Base-by-base conservation (phyloP, 2,113 vertebrate genomes). In the Pontoporia blainvillei region DNA sequence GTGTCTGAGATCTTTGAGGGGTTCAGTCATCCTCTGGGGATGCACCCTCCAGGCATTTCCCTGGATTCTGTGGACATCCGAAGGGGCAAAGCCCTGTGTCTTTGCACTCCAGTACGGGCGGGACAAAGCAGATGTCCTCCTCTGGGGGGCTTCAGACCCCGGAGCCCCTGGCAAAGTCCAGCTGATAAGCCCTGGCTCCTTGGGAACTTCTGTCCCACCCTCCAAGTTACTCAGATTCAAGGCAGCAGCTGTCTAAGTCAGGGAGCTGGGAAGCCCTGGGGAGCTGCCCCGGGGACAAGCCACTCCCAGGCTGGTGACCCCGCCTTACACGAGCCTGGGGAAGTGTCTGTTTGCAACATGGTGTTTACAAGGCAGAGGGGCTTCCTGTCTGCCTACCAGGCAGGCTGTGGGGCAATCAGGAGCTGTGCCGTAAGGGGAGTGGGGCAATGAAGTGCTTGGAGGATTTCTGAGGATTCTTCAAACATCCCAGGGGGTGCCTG, bases 291-390 rank as follows among this genome's bases (percentile, higher is more conserved):
- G 23, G n/a, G 44, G 17, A 36, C 4, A 72, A 86, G 76, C 87
- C 94, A 91, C 92, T 46, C 86, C 69, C 94, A 72, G 73, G 83
- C 83, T 86, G 12, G 49, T 90, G 86, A 91, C 71, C 64, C 36
- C 57, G 54, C 57, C 25, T 92, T 62, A 91, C 20, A 66, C 39
- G 52, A 92, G n/a, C 71, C 89, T 81, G 79, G 91, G 96, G 97
- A 98, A 98, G 96, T 96, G 49, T 83, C 85, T 92, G 44, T 92
- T 97, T 97, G 91, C 96, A 84, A 97, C 94, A 97, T 0, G 0
- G 20, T 94, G 91, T 97, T 97, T 88, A 97, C 92, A 41, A 90
- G 86, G 61, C 88, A 20, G 11, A 91, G 85, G 91, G 78, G 72
- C 92, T 97, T 97, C 98, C 97, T 98, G 97, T 94, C 83, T 0